Evolutionary conservation across 2,888 invertebrate species (phyloP), one percentile per base, ranked within the genome.

Genomic region (Meandrusa payeni): DNA sequence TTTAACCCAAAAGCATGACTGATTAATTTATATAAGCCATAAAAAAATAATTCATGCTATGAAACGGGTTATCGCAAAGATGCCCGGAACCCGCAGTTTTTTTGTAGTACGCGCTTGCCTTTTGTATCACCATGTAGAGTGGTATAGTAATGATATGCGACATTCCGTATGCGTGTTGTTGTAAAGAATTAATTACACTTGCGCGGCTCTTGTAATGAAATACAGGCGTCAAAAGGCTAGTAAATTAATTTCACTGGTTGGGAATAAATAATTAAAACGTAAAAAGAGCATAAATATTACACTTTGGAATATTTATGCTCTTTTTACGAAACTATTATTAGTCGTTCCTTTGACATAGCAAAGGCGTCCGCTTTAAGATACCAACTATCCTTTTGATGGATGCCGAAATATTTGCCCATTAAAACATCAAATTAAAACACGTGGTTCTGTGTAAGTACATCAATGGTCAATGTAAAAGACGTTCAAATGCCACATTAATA

Each of bases 401-500:
- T 1, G 20, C 32, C 20, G 11, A 32, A 32, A 32, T 10, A 20
- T 32, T 32, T 10, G 11, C 20, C 4, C 5, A 32, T 32, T 32
- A 20, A 19, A 7, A 9, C 13, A 23, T n/a, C 28, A 2, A 24
- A 23, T 34, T 23, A 24, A 24, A 13, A 24, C 17, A 23, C 24
- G 7, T 15, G 12, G 9, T 34, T 23, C 5, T 13, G 6, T 12
- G 15, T 24, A 37, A 3, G 12, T 5, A 5, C n/a, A 10, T 28
- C 2, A 3, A 15, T n/a, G 4, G 22, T 20, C 12, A 11, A 13
- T 20, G 13, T 38, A 10, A 13, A 5, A 12, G 11, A 26, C 6
- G 2, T n/a, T 5, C 19, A 22, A 38, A 29, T 38, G 22, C 7
- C 29, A 10, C 22, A 22, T 29, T 20, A 38, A 38, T 28, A 39